Base-by-base conservation (phyloP, 2,888 invertebrate species). In the Blastobasis lacticolella region DNA sequence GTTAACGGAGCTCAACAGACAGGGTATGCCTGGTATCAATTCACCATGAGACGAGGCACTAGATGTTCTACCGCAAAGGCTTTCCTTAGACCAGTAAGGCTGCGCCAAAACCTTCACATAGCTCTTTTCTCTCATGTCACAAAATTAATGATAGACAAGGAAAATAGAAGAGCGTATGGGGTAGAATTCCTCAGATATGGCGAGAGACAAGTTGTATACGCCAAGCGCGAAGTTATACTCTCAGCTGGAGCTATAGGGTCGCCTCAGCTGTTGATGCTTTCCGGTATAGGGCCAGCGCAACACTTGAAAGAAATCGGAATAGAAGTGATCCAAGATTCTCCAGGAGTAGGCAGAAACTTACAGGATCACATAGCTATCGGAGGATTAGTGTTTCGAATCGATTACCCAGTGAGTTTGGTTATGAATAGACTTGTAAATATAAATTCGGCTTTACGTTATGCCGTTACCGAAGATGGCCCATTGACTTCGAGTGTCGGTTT, bases 361-460 rank as follows among this genome's bases (percentile, higher is more conserved):
- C 96, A 96, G 79, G 97, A 97, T 78, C 97, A 97, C 74, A 95
- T 97, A 49, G 95, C 96, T 0, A 92, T 95, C 0, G 96, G 96
- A 1, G 96, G 96, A 0, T 75, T 97, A 10, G 91, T 93, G 1
- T 97, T 97, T 68, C 84, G 92, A 46, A 91, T 96, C 46, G 95
- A 96, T 71, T 91, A 94, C 64, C 94, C 95, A 37, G 89, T 96
- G 36, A 94, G 94, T 67, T 85, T 96, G 62, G 92, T 96, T 0
- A 93, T 95, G 90, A 93, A 91, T 60, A 90, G 96, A 41, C 89
- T 96, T 65, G 94, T 96, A 1, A 96, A 95, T 69, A 82, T 95
- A 0, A 95, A 95, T 64, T 92, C 95, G 0, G 96, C 95, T 0
- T 62, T 96, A 45, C 89, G 95, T 45, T 97, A 97, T 71, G 95